Evolutionary conservation across 2,888 invertebrate species (phyloP).

Genomic region (Drosophila nr. fundita): DNA sequence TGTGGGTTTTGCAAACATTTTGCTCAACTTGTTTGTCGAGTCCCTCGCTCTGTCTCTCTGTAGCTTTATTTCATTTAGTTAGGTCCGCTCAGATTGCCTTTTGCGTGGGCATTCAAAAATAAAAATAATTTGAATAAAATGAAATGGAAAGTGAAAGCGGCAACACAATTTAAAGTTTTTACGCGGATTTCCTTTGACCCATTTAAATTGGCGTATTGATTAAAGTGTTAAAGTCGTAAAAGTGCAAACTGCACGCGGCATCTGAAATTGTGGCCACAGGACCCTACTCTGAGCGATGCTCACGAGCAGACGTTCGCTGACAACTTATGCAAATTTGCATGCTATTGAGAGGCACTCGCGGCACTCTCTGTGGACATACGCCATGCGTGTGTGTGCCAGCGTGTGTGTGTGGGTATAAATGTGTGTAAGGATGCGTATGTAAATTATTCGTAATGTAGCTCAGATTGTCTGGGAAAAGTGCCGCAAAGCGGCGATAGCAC

Average conservation of each 20-base stretch:
- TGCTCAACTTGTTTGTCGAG: conserved; percentile 42
- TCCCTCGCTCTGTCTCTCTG: neutral
- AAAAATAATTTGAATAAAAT: neutral
- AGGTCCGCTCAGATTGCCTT: conserved; percentile 36
- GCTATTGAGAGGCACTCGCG: conserved; percentile 75
- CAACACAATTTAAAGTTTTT: conserved; percentile 17
- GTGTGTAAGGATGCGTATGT: conserved; percentile 39
- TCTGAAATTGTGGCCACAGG: conserved; percentile 39
- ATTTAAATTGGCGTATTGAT: conserved; percentile 48
- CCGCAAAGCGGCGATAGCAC: conserved; percentile 58
- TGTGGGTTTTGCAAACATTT: conserved; percentile 48
- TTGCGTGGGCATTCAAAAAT: neutral
- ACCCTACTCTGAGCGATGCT: conserved; percentile 24
- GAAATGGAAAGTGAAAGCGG: conserved; percentile 23
- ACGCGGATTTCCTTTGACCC: neutral
- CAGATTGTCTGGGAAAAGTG: conserved; percentile 33
- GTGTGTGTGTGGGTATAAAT: conserved; percentile 19
- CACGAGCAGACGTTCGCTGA: conserved; percentile 63
- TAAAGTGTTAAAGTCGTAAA: conserved; percentile 49
- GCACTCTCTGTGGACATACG: conserved; percentile 8
- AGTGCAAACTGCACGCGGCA: conserved; percentile 46
- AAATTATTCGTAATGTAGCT: conserved; percentile 64
- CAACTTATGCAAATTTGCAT: conserved; percentile 75
- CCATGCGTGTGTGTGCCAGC: neutral
- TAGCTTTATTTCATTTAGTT: conserved; percentile 9